A percentile compares a stretch with the other conserved stretches of the same genome.
phyloP scores from a whole-genome alignment of 1,140 invertebrate species.

The Andrena cerasifolii region DNA sequence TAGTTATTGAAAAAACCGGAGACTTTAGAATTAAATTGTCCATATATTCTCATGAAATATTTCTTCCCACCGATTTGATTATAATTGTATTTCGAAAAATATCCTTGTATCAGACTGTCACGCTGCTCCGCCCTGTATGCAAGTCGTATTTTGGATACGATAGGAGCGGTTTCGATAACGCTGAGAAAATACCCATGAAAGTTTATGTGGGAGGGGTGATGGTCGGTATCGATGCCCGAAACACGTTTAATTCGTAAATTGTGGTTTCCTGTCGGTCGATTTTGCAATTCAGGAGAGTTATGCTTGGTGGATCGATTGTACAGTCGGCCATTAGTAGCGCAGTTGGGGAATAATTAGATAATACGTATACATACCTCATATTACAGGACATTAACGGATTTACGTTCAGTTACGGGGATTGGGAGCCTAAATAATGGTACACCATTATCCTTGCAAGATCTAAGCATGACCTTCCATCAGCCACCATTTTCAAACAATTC shows the following conservation, averaged over 20 bases:
- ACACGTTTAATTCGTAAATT: constrained; percentile 30
- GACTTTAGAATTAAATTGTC: too few species aligned
- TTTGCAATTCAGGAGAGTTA: constrained; percentile 22
- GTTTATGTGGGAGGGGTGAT: background rate
- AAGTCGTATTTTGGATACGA: background rate
- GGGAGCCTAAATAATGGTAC: background rate
- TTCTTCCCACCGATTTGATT: too few species aligned
- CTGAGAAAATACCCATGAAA: background rate
- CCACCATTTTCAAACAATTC: too few species aligned
- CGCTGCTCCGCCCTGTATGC: too few species aligned
- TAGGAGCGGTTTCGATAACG: too few species aligned
- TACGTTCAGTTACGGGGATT: background rate
- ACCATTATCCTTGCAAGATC: background rate
- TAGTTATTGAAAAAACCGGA: too few species aligned
- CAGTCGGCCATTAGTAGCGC: background rate
- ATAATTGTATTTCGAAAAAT: too few species aligned
- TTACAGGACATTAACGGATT: background rate
- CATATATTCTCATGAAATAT: too few species aligned
- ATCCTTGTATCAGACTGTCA: background rate
- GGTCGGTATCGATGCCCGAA: background rate
- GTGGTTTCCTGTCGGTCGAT: constrained; percentile 16
- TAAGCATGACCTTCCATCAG: background rate
- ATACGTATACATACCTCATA: constrained; percentile 15
- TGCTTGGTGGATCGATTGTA: constrained; percentile 2
- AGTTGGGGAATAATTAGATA: constrained; percentile 27